Percentiles rank a stretch among this genome's conserved stretches.
phyloP scores from a whole-genome alignment of 2,113 vertebrate species.

The Baryphthengus martii region DNA sequence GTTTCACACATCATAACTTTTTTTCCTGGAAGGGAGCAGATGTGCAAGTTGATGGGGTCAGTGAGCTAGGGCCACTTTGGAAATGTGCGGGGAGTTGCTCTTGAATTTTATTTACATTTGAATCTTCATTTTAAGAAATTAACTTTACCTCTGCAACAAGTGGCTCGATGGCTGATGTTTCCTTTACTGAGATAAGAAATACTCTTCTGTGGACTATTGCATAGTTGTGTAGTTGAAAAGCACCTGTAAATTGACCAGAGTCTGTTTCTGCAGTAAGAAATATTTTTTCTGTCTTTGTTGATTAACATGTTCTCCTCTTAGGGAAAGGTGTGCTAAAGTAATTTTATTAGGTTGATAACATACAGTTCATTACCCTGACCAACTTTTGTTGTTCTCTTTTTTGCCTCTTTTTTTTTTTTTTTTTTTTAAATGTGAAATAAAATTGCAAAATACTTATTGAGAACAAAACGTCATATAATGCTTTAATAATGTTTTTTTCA shows the following conservation, averaged over 20 bases:
- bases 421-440: not conserved
- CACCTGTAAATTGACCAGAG: not conserved
- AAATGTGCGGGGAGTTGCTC: not conserved
- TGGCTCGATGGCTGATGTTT: not conserved
- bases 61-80: not conserved
- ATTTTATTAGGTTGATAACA: not conserved
- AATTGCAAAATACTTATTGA: not conserved
- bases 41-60: not conserved
- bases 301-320: not conserved
- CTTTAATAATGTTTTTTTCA: not conserved
- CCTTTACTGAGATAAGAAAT: not conserved
- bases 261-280: not conserved
- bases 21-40: rapidly evolving
- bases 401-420: rapidly evolving
- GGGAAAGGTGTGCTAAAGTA: not conserved
- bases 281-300: not conserved
- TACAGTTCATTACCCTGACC: not conserved
- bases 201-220: not conserved
- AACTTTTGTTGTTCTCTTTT: not conserved
- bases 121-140: not conserved
- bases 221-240: not conserved
- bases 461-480: not conserved
- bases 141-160: not conserved
- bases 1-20: not conserved
- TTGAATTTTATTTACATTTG: not conserved